These are phyloP conservation scores for Antennarius maculatus DNA, from an alignment of 2,797 vertebrate genomes.

Conservation along the genomic window DNA sequence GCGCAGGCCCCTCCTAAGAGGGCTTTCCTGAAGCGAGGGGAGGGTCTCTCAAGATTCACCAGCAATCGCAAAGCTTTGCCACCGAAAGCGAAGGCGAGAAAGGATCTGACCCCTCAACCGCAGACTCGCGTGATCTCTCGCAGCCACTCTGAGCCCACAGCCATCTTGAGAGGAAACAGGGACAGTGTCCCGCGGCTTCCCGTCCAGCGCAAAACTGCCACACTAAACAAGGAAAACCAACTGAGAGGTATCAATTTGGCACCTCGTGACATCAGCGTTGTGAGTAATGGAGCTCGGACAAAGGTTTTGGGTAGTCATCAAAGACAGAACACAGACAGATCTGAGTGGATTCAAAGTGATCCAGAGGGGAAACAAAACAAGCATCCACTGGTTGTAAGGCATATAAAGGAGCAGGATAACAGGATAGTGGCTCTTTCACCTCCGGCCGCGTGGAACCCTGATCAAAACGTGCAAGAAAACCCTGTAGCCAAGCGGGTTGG, in stretches of 20 bases:
- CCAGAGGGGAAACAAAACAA: slow-evolving; percentile 4
- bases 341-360: slow-evolving; percentile 11
- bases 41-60: slow-evolving; percentile 90
- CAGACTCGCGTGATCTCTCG: slow-evolving; percentile 47
- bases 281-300: slow-evolving; percentile 51
- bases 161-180: slow-evolving; percentile 61
- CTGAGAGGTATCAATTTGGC: slow-evolving; percentile 45
- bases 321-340: slow-evolving; percentile 67
- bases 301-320: slow-evolving; percentile 76
- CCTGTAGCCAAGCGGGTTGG: slow-evolving; percentile 60
- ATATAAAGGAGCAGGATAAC: slow-evolving; percentile 20
- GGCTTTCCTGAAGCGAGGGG: slow-evolving; percentile 89
- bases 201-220: slow-evolving; percentile 85
- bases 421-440: background rate
- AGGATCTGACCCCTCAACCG: slow-evolving; percentile 28
- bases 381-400: background rate
- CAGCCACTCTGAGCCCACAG: slow-evolving; percentile 70
- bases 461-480: slow-evolving; percentile 62
- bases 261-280: slow-evolving; percentile 52
- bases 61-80: slow-evolving; percentile 70
- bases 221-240: slow-evolving; percentile 80
- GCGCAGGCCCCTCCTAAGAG: slow-evolving; percentile 74
- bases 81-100: slow-evolving; percentile 55
- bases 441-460: slow-evolving; percentile 17
- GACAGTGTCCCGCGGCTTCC: slow-evolving; percentile 56